These are phyloP conservation scores for Patiria miniata DNA, from an alignment of 35 echinoderm and acorn worm genomes.

Conservation along the genomic window DNA sequence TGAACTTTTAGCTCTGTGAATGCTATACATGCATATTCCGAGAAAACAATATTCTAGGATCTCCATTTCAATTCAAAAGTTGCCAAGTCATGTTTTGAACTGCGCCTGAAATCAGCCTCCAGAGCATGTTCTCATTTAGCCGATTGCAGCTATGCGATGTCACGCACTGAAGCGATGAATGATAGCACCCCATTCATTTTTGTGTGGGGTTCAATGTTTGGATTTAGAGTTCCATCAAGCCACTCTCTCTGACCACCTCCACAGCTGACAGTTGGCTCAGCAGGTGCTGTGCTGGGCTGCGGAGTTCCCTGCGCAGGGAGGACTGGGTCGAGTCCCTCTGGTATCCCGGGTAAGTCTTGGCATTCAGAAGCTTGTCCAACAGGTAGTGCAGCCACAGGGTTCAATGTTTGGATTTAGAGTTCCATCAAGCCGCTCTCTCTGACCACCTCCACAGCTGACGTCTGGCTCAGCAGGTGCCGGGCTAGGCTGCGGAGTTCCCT, in stretches of 20 bases:
- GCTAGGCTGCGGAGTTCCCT: conserved; percentile 59
- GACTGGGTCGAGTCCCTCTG: conserved; percentile 18
- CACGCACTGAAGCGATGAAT: too few species aligned
- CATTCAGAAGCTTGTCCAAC: conserved; percentile 70
- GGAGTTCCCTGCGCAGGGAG: conserved; percentile 42
- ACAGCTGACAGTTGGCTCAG: conserved; percentile 60
- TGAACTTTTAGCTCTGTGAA: too few species aligned
- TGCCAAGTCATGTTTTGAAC: too few species aligned
- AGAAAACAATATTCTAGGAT: too few species aligned
- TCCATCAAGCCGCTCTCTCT: conserved; percentile 61
- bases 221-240: conserved; percentile 43
- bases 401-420: neutral
- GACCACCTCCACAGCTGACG: conserved; percentile 70
- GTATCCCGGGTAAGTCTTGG: conserved; percentile 52
- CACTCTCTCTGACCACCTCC: conserved; percentile 60
- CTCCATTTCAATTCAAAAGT: too few species aligned
- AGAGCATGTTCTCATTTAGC: too few species aligned
- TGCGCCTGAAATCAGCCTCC: too few species aligned
- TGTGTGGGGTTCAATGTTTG: too few species aligned
- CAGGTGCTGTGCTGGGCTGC: conserved; percentile 56
- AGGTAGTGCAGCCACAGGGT: conserved; percentile 95
- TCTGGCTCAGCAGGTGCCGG: conserved; percentile 52
- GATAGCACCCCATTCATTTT: too few species aligned
- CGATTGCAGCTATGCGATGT: too few species aligned
- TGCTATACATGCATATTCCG: too few species aligned